Conservation (phyloP, 2,888 invertebrate genomes). For the Ctenicera cuprea region DNA sequence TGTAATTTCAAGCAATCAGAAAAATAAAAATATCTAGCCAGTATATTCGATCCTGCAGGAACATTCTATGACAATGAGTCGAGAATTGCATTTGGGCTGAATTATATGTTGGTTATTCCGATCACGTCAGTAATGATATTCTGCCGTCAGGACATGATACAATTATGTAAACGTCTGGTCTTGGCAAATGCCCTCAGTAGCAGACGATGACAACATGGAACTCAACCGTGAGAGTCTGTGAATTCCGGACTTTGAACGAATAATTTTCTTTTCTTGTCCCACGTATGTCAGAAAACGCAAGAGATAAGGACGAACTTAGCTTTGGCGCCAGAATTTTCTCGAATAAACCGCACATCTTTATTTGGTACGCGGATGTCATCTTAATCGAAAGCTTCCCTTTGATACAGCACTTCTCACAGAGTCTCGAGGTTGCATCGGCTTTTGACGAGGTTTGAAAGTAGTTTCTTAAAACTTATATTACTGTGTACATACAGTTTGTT, state of each 20-base stretch:
- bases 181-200: conserved; percentile 54
- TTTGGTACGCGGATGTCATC: conserved; percentile 61
- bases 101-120: conserved; percentile 31
- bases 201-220: conserved; percentile 45
- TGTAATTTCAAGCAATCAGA: not conserved
- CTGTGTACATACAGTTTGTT: too few species aligned
- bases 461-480: conserved; percentile 10
- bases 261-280: not conserved
- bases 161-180: conserved; percentile 66
- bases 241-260: conserved; percentile 15
- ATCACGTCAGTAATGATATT: conserved; percentile 59
- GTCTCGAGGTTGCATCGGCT: conserved; percentile 34
- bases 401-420: conserved; percentile 53
- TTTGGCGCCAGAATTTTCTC: conserved; percentile 33
- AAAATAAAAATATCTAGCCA: not conserved
- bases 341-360: conserved; percentile 59
- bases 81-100: conserved; percentile 19
- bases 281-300: not conserved
- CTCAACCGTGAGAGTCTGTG: conserved; percentile 30
- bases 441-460: conserved; percentile 7
- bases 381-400: conserved; percentile 58
- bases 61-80: not conserved
- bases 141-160: conserved; percentile 62
- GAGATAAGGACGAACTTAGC: conserved; percentile 28
- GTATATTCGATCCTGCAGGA: not conserved